phyloP scores from a whole-genome alignment of 2,888 invertebrate species.

The Liodrosophila aerea region DNA sequence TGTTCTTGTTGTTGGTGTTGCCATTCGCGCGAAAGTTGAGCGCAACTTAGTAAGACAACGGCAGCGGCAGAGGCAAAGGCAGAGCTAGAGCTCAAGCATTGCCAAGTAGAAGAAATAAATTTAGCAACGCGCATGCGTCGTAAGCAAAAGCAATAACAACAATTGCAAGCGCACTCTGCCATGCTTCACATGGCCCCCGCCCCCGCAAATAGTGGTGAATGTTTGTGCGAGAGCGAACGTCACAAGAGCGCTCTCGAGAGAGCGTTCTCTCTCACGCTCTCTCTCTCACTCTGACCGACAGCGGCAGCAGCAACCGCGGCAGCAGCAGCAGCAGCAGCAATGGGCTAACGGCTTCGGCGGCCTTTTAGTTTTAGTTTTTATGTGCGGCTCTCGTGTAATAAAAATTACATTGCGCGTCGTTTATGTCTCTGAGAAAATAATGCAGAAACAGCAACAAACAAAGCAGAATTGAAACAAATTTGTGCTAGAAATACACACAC shows the following conservation, averaged over 20 bases:
- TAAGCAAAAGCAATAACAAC: conserved; percentile 46
- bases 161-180: conserved; percentile 38
- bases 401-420: conserved; percentile 77
- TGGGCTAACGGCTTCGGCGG: conserved; percentile 63
- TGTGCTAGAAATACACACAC: conserved; percentile 51
- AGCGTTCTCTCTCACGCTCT: conserved; percentile 12
- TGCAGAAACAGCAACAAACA: conserved; percentile 28
- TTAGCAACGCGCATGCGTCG: conserved; percentile 57
- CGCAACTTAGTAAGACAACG: conserved; percentile 45
- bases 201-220: conserved; percentile 22
- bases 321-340: conserved; percentile 44
- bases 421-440: conserved; percentile 46
- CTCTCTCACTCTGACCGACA: conserved; percentile 14
- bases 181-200: conserved; percentile 33
- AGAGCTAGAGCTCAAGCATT: conserved; percentile 16
- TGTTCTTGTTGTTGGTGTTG: conserved; percentile 23
- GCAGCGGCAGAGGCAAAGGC: no score
- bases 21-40: conserved; percentile 66
- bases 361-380: conserved; percentile 74
- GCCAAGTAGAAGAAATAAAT: conserved; percentile 34
- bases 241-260: conserved; percentile 14
- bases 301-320: conserved; percentile 28
- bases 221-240: not conserved
- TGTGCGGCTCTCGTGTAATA: conserved; percentile 75
- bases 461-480: conserved; percentile 40